phyloP scores from a whole-genome alignment of 2,888 invertebrate species.

The Desoria tigrina region DNA sequence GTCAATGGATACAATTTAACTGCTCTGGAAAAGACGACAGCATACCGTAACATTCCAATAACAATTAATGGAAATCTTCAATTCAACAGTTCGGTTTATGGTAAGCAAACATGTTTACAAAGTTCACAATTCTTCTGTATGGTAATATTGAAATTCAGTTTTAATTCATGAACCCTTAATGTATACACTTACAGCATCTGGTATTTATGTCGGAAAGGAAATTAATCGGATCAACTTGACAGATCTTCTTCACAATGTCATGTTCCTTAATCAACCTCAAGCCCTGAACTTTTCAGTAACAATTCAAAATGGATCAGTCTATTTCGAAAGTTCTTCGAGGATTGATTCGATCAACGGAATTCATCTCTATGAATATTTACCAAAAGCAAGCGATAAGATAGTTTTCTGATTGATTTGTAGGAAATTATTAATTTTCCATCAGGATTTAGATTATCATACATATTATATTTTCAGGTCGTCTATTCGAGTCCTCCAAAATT shows the following conservation, averaged over 20 bases:
- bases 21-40: constrained; percentile 26
- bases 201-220: constrained; percentile 15
- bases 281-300: constrained; percentile 9
- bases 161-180: no score
- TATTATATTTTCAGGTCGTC: constrained; percentile 17
- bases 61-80: constrained; percentile 27
- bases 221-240: constrained; percentile 17
- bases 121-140: no score
- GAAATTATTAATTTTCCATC: no score
- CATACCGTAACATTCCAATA: constrained; percentile 29
- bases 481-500: background rate
- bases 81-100: constrained; percentile 20
- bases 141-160: no score
- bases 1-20: constrained; percentile 25
- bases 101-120: no score
- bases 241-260: constrained; percentile 18
- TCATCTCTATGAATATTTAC: constrained; percentile 31
- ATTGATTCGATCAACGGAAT: constrained; percentile 35
- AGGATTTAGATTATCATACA: background rate
- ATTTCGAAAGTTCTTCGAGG: constrained; percentile 4
- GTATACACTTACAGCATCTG: constrained; percentile 25
- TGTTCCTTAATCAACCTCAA: constrained; percentile 12
- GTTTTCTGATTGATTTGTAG: no score
- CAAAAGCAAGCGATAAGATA: constrained; percentile 24
- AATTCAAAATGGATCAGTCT: constrained; percentile 15